Percentiles rank a stretch among this genome's conserved stretches.
Conservation (phyloP, 2,113 vertebrate species). For the Dasyornis broadbenti region DNA sequence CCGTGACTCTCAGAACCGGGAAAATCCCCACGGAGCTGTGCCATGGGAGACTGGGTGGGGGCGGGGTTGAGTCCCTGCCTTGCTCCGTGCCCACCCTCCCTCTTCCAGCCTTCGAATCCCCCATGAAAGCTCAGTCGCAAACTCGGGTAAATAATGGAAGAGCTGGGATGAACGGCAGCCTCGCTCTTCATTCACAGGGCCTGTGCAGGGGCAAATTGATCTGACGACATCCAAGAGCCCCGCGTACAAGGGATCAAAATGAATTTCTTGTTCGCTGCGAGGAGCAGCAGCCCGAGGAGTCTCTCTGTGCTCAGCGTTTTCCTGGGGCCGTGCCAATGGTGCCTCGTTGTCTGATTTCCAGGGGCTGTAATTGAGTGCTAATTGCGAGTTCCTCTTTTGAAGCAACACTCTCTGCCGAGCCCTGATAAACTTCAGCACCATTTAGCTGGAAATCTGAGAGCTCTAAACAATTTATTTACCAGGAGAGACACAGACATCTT, state of each 20-base stretch:
- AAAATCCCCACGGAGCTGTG: not conserved
- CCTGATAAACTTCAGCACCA: constrained; percentile 61
- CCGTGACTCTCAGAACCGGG: not conserved
- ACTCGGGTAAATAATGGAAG: constrained; percentile 15
- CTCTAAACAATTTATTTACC: constrained; percentile 73
- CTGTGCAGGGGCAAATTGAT: constrained; percentile 51
- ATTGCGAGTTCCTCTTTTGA: constrained; percentile 65
- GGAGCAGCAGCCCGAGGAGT: constrained; percentile 27
- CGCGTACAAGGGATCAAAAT: constrained; percentile 19
- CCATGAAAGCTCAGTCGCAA: not conserved
- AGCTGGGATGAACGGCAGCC: constrained; percentile 25
- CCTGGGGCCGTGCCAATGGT: constrained; percentile 57
- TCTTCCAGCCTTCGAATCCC: not conserved
- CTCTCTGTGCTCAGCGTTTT: constrained; percentile 50
- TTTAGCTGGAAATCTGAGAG: constrained; percentile 71
- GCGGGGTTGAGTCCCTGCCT: not conserved
- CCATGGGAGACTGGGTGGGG: not conserved
- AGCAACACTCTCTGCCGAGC: constrained; percentile 6
- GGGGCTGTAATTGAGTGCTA: constrained; percentile 63
- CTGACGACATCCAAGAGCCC: not conserved
- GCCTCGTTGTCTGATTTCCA: constrained; percentile 62
- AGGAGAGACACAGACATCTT: constrained; percentile 40
- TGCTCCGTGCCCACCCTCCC: not conserved
- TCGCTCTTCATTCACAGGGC: not conserved
- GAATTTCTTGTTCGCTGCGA: constrained; percentile 33